Percentiles rank a stretch among this genome's conserved stretches.
phyloP scores from a whole-genome alignment of 2,797 vertebrate species.

The Molossus molossus region DNA sequence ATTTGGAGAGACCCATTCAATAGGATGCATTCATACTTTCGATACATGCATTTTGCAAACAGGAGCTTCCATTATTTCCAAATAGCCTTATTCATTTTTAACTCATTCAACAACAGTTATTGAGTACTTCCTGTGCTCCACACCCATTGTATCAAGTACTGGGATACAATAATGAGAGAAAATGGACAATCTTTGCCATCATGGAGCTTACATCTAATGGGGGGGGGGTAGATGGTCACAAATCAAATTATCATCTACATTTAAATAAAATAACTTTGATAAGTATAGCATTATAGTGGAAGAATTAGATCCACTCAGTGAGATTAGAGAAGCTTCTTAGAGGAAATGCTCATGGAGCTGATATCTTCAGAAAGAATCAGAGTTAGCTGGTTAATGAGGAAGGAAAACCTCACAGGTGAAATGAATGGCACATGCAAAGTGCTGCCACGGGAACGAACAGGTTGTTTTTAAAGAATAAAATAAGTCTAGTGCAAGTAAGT shows the following conservation, averaged over 20 bases:
- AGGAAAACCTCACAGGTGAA: background rate
- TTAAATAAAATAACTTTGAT: background rate
- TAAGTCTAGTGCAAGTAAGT: background rate
- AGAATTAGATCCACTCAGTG: background rate
- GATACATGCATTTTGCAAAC: slow-evolving; percentile 4
- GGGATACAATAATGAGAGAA: background rate
- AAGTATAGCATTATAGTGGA: background rate
- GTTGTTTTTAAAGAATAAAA: background rate
- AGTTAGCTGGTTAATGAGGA: background rate
- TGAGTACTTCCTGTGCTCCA: background rate
- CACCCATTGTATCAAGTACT: background rate
- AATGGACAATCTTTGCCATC: background rate
- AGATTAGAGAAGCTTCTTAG: background rate
- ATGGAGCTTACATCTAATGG: background rate
- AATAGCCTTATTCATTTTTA: background rate
- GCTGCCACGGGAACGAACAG: background rate
- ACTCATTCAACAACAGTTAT: background rate
- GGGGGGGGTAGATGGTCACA: background rate
- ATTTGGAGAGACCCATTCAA: background rate
- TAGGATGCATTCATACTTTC: background rate
- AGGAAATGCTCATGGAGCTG: background rate
- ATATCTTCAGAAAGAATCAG: slow-evolving; percentile 4
- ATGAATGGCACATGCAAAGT: background rate
- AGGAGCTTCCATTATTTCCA: background rate
- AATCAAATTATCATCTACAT: background rate